Evolutionary conservation across 1,140 invertebrate genomes (phyloP), one percentile per base, ranked within the genome.

Genomic region (Spodoptera litura): DNA sequence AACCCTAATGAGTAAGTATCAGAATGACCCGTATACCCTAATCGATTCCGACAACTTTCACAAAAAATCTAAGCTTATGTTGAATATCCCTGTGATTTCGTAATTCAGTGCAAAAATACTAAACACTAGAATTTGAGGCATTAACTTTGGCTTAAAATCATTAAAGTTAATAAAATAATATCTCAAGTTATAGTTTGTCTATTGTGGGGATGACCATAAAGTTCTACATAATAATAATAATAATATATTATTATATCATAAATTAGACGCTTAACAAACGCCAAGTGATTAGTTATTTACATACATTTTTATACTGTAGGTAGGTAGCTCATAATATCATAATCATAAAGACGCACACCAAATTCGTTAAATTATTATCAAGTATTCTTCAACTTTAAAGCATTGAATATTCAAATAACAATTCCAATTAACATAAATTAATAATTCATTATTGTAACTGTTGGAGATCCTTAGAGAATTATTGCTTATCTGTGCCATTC

Each of bases 1-100:
- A 70, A 53, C 66, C 66, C 66, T 70, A 70, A 70, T 70, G 66
- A 53, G 20, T 53, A 70, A 70, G 66, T 70, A 70, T 70, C 66
- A 12, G 49, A 4, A 49, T 70, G 66, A 70, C 66, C 66, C 25
- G 66, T 52, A 70, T 52, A 27, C 66, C 49, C 49, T 68, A 68
- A 68, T 70, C 66, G 66, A 70, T 53, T 70, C 20, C 49, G 20
- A 53, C 66, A 53, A 70, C 66, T 70, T 70, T 70, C 49, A 9
- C 49, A 51, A 51, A 52, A 31, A 64, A 25, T 52, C 13, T 31
- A 61, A 61, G 12, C 66, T 70, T 52, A 44, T 5, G 6, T 38
- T 44, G 61, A 15, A 38, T 64, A 64, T 15, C n/a, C 13, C n/a
- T 64, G 61, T 38, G 35, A 38, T 38, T 38, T 38, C 4, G 6